Evolutionary conservation across 2,888 invertebrate species (phyloP).

Genomic region (Tipula confusa): DNA sequence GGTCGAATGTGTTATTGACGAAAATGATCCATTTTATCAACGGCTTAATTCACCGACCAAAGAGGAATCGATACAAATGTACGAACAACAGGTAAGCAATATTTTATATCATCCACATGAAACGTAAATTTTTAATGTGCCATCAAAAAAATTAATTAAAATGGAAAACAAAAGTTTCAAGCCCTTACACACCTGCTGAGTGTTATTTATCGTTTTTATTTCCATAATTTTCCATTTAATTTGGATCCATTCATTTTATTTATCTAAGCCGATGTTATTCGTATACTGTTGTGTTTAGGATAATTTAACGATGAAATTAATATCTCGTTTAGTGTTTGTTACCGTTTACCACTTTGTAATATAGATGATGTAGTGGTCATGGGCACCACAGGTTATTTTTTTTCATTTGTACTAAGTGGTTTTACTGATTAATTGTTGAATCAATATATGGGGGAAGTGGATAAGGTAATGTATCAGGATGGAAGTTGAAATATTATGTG

Average conservation of each 20-base stretch:
- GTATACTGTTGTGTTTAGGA: background rate
- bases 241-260: background rate
- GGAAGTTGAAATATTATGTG: too few species aligned
- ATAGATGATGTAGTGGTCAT: background rate
- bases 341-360: background rate
- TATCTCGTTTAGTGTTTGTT: background rate
- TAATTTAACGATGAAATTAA: background rate
- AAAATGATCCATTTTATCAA: constrained; percentile 42
- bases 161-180: background rate
- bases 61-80: constrained; percentile 38
- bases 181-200: background rate
- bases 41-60: constrained; percentile 36
- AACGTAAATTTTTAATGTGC: constrained; percentile 37
- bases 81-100: constrained; percentile 26
- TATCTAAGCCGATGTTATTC: background rate
- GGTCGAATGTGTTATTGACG: constrained; percentile 42
- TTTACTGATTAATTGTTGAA: background rate
- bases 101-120: background rate
- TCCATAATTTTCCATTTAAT: constrained; percentile 12
- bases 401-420: background rate
- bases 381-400: background rate
- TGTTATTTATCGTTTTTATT: background rate
- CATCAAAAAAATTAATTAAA: background rate
- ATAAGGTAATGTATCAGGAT: too few species aligned
- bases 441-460: too few species aligned